These are phyloP conservation scores for Smittia aterrima DNA, from an alignment of 2,888 invertebrate species.

Conservation along the genomic window DNA sequence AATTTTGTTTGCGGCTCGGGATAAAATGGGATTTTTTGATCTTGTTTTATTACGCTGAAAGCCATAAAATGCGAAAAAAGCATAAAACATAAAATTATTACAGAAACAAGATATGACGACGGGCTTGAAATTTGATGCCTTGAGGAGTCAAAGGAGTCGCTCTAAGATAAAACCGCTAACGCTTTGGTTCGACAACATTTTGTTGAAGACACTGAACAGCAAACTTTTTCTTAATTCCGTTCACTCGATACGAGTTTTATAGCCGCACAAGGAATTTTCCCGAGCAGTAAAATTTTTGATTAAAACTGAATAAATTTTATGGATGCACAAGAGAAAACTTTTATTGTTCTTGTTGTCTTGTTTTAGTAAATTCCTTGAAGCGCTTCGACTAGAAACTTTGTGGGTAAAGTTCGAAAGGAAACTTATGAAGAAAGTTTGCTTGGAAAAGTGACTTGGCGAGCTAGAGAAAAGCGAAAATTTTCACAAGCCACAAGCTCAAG, in stretches of 20 bases:
- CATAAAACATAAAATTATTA: constrained; percentile 40
- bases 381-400: neutral
- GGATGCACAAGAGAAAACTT: neutral
- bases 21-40: constrained; percentile 13
- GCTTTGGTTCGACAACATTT: neutral
- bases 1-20: constrained; percentile 30
- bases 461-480: too few species aligned
- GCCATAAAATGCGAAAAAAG: constrained; percentile 24
- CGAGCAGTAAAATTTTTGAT: neutral
- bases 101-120: constrained; percentile 27
- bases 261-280: neutral
- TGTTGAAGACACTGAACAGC: neutral
- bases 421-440: neutral
- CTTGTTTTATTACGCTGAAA: neutral
- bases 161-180: constrained; percentile 10
- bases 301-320: constrained; percentile 15
- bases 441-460: neutral
- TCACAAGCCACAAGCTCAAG: too few species aligned
- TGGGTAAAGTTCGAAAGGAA: neutral
- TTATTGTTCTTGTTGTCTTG: constrained; percentile 17
- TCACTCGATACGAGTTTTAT: constrained; percentile 1
- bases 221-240: neutral
- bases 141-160: constrained; percentile 19
- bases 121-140: constrained; percentile 37
- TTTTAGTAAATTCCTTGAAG: constrained; percentile 2